Evolutionary conservation across 1,140 invertebrate genomes (phyloP), one percentile per base, ranked within the genome.

Genomic region (Drosophila erecta): DNA sequence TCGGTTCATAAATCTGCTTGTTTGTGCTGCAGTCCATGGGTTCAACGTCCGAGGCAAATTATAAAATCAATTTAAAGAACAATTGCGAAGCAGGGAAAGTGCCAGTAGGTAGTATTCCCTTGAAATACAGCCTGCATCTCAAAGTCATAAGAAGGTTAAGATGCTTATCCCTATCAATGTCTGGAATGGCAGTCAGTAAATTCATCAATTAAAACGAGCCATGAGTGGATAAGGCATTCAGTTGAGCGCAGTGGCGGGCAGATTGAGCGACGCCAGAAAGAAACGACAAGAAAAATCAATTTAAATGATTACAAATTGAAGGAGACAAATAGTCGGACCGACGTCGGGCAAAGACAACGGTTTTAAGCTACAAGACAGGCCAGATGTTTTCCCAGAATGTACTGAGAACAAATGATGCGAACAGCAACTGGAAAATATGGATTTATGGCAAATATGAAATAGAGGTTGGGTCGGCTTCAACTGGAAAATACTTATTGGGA

Each of bases 271-370:
- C 56, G 47, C 65, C 72, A 33, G 46, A 70, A 54, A 61, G 50
- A 56, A 83, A 65, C 56, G 80, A 89, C 84, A 89, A 89, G 84
- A 90, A 89, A 89, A 89, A 89, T 89, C 84, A 89, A 89, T 89
- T 89, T 89, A 89, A 84, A 89, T 89, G 84, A 89, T 89, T 89
- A 89, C 84, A 76, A 89, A 84, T 89, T 84, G 79, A 89, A 83
- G 73, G 67, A 89, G 84, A 89, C 79, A 89, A 87, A 87, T 84
- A 89, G 83, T 89, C 76, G 50, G 41, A 53, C 41, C 43, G 71
- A 43, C 43, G 55, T 22, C 38, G 49, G 41, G 54, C 51, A 72
- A 76, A 80, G 72, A 57, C 60, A 75, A 65, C 55, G 56, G 67
- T 49, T 44, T 59, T 59, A 64, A 50, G 61, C 20, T 35, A 81